Evolutionary conservation across 2,797 vertebrate species (phyloP), one percentile per base, ranked within the genome.

Genomic region (Ctenosaura bakeri): DNA sequence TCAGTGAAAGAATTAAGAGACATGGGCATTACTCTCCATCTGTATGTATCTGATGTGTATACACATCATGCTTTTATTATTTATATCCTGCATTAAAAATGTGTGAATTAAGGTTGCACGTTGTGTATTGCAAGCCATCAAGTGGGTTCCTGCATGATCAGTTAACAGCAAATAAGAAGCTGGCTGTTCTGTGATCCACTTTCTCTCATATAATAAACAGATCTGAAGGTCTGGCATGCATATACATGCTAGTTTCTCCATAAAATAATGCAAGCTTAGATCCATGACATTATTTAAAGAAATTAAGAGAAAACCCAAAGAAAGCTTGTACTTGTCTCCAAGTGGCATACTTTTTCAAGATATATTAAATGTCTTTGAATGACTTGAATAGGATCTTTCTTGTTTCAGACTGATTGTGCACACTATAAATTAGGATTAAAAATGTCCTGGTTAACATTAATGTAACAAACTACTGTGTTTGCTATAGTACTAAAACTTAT

Each of bases 1-100:
- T 98, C 99, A 8, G 98, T 99, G 94, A 99, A 99, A 97, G 99
- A 99, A 94, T 96, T 99, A 85, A 97, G 99, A 97, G 99, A 99
- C 96, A 98, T 99, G 98, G 99, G 99, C 69, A 98, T 99, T 97
- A 99, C 99, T 71, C 97, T 99, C 92, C 99, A 99, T 94, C 97
- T 99, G 99, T 99, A 96, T 98, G 98, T 96, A 83, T 77, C 82
- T 91, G 66, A 14, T 74, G 66, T 50, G n/a, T 2, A 0, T 85
- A n/a, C 56, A 88, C 91, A 38, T 91, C 89, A 52, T 84, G 89
- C 35, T 89, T 76, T 3, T 80, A 52, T 91, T 83, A 90, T 78
- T 69, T 64, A 46, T 56, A 54, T 66, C 18, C 22, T 88, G 87
- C 91, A 95, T 69, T 46, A 29, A 81, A 86, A 87, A 69, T 79